Percentiles rank a stretch among this genome's conserved stretches.
phyloP scores from a whole-genome alignment of 2,113 vertebrate genomes.

The Chaetorhynchus papuensis region DNA sequence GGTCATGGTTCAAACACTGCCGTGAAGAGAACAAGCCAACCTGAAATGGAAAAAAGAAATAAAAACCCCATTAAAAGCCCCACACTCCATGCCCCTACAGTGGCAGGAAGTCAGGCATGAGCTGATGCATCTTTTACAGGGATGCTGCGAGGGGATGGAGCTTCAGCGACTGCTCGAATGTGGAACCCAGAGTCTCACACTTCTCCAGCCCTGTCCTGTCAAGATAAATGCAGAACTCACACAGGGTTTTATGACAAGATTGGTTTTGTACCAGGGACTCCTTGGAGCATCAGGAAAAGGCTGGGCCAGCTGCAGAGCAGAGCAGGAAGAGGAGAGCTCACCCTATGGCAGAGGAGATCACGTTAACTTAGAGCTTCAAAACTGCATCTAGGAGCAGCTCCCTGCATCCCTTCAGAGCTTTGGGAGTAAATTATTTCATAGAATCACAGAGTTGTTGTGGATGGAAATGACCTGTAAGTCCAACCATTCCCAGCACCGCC shows the following conservation, averaged over 20 bases:
- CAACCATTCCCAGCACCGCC: background rate
- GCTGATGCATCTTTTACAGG: background rate
- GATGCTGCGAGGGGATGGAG: background rate
- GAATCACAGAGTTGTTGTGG: background rate
- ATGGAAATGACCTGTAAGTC: background rate
- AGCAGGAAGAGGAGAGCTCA: background rate
- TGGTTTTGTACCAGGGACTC: background rate
- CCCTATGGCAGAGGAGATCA: background rate
- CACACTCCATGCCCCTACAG: fast-evolving
- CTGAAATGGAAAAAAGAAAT: background rate
- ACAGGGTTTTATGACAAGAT: background rate
- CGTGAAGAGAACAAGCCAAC: background rate
- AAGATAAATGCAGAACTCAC: background rate
- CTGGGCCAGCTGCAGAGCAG: background rate
- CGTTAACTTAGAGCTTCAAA: background rate
- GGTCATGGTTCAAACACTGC: background rate
- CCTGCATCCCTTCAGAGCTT: background rate
- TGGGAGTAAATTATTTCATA: background rate
- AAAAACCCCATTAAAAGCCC: fast-evolving
- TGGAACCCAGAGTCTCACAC: background rate
- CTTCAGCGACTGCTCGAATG: background rate
- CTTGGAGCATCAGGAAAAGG: background rate
- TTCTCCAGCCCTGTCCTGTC: background rate
- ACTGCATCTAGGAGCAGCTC: background rate
- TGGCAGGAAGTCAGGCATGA: background rate